A percentile compares a stretch with the other conserved stretches of the same genome.
These are phyloP conservation scores for Epinephelus cyanopodus DNA, from an alignment of 2,113 vertebrate genomes.

Conservation along the genomic window DNA sequence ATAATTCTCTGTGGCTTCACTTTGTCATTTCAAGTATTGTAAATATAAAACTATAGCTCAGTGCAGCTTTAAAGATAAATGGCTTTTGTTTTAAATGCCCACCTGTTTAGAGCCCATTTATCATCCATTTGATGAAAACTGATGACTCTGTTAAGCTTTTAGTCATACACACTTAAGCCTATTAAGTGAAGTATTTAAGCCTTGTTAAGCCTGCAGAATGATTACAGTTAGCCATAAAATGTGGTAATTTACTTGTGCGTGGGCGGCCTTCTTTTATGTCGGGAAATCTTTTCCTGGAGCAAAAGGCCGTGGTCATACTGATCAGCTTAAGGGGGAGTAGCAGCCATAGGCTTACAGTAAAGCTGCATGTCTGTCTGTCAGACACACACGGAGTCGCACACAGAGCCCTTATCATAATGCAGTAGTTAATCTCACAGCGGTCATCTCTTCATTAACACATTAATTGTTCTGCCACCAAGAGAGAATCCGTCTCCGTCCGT, in stretches of 20 bases:
- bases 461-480: slow-evolving; percentile 43
- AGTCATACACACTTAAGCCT: slow-evolving; percentile 59
- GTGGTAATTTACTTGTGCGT: slow-evolving; percentile 37
- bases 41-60: background rate
- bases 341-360: background rate
- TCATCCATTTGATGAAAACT: slow-evolving; percentile 46
- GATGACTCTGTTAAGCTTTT: slow-evolving; percentile 53
- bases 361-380: slow-evolving; percentile 7
- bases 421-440: slow-evolving; percentile 31
- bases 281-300: slow-evolving; percentile 6
- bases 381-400: background rate
- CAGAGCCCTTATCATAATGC: slow-evolving; percentile 1
- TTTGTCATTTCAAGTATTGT: background rate
- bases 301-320: slow-evolving; percentile 16
- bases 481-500: slow-evolving; percentile 21
- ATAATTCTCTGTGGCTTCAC: background rate
- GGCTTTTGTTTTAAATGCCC: slow-evolving; percentile 7
- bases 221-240: slow-evolving; percentile 62
- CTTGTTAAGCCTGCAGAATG: slow-evolving; percentile 58
- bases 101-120: slow-evolving; percentile 25
- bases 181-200: slow-evolving; percentile 59
- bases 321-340: slow-evolving; percentile 6
- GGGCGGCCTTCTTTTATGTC: slow-evolving; percentile 33
- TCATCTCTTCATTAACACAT: slow-evolving; percentile 51
- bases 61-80: background rate